phyloP scores from a whole-genome alignment of 2,113 vertebrate genomes.

The Mustelus asterias region DNA sequence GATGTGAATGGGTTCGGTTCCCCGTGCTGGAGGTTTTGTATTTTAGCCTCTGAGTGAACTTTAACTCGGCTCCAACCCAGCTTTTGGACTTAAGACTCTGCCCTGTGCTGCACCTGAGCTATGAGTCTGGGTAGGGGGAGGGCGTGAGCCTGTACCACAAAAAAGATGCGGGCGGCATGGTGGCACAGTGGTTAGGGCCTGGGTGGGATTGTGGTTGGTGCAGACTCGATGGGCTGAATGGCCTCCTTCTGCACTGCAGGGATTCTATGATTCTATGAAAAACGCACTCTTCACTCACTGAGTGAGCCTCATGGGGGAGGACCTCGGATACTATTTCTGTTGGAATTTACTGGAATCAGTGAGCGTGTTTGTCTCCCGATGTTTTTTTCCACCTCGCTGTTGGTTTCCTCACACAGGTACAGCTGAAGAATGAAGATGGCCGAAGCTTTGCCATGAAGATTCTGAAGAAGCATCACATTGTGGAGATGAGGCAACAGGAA shows the following conservation, averaged over 20 bases:
- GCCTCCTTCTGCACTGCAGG: too few species aligned
- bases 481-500: constrained; percentile 46
- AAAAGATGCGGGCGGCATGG: not conserved
- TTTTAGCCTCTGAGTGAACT: too few species aligned
- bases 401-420: constrained; percentile 44
- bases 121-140: not conserved
- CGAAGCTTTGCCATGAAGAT: constrained; percentile 55
- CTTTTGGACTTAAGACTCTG: not conserved
- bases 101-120: not conserved
- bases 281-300: not conserved
- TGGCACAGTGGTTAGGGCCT: too few species aligned
- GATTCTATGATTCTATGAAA: too few species aligned
- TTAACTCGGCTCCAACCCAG: too few species aligned
- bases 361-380: not conserved
- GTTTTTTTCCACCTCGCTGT: too few species aligned
- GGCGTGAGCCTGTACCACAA: not conserved
- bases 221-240: too few species aligned
- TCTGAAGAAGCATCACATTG: constrained; percentile 51
- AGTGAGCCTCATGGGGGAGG: not conserved
- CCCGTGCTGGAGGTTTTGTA: too few species aligned
- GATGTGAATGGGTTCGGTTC: too few species aligned
- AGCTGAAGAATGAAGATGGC: constrained; percentile 49
- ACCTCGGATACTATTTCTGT: not conserved
- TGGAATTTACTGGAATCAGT: not conserved
- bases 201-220: too few species aligned